A percentile compares a stretch with the other conserved stretches of the same genome.
Evolutionary conservation across 2,888 invertebrate genomes (phyloP).

Genomic region (Sinohyriopsis cumingii): DNA sequence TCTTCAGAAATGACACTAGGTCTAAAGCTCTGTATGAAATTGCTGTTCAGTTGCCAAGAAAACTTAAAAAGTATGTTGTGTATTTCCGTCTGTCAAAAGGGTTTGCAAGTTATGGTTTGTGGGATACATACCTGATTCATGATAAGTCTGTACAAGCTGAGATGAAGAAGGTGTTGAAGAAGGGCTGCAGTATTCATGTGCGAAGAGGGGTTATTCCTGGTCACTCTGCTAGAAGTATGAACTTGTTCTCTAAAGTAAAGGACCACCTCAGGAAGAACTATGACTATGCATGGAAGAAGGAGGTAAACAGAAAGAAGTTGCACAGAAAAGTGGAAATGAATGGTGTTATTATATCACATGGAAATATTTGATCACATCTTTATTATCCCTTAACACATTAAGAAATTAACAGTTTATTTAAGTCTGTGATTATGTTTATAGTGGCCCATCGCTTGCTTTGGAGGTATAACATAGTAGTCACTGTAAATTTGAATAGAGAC

Average conservation of each 20-base stretch:
- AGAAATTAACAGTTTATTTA: neutral
- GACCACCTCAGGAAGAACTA: slow-evolving; percentile 30
- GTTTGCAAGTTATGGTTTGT: slow-evolving; percentile 13
- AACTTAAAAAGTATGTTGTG: slow-evolving; percentile 38
- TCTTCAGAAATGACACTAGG: slow-evolving; percentile 21
- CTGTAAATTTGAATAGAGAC: too few relatives aligned
- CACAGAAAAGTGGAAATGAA: slow-evolving; percentile 15
- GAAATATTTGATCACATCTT: neutral
- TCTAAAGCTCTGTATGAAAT: slow-evolving; percentile 39
- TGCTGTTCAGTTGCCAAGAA: slow-evolving; percentile 32
- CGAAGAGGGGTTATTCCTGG: slow-evolving; percentile 26
- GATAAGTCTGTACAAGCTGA: slow-evolving; percentile 24
- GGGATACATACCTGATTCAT: slow-evolving; percentile 31
- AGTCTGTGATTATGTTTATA: too few relatives aligned
- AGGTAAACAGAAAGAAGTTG: neutral
- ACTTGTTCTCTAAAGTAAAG: slow-evolving; percentile 12
- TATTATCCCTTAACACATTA: too few relatives aligned
- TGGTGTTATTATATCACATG: slow-evolving; percentile 11
- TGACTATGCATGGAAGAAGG: slow-evolving; percentile 47
- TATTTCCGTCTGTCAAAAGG: slow-evolving; percentile 20
- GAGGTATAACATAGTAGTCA: too few relatives aligned
- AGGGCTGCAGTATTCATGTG: slow-evolving; percentile 34
- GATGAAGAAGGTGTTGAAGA: slow-evolving; percentile 25
- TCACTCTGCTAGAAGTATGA: slow-evolving; percentile 7
- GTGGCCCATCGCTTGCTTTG: too few relatives aligned